phyloP scores from a whole-genome alignment of 2,888 invertebrate species.

The Parapristionchus giblindavisi region DNA sequence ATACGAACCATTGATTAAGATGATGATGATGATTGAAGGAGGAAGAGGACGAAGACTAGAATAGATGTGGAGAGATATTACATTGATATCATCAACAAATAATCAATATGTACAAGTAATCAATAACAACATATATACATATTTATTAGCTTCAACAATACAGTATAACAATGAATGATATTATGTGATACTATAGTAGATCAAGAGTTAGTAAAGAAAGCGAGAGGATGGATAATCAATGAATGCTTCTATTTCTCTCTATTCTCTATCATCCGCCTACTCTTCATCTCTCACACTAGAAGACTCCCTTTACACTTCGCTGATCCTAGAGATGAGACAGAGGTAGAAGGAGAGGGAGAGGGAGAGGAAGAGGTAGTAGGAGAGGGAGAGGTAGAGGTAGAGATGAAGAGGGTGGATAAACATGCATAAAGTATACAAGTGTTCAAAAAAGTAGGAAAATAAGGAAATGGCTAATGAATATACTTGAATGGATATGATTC shows the following conservation, averaged over 20 bases:
- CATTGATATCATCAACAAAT: neutral
- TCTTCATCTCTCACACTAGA: conserved; percentile 13
- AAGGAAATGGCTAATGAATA: neutral
- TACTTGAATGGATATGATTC: neutral
- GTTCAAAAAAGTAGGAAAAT: neutral
- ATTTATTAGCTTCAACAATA: neutral
- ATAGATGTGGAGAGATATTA: neutral
- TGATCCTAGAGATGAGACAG: neutral
- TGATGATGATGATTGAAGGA: conserved; percentile 72
- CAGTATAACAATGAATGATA: neutral
- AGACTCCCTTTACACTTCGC: neutral
- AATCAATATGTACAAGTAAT: no score
- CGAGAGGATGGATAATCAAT: conserved; percentile 3
- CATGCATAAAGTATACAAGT: neutral
- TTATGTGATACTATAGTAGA: neutral
- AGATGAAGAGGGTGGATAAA: neutral
- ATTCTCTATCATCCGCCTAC: conserved; percentile 21
- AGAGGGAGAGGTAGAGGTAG: neutral
- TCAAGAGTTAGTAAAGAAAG: neutral
- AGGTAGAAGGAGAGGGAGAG: conserved; percentile 17
- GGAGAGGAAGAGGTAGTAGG: neutral
- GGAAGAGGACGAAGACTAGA: neutral
- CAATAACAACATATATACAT: no score
- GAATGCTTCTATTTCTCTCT: neutral
- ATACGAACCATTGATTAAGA: conserved; percentile 55